Conservation (phyloP, 2,888 invertebrate genomes). For the Alsophila aescularia region DNA sequence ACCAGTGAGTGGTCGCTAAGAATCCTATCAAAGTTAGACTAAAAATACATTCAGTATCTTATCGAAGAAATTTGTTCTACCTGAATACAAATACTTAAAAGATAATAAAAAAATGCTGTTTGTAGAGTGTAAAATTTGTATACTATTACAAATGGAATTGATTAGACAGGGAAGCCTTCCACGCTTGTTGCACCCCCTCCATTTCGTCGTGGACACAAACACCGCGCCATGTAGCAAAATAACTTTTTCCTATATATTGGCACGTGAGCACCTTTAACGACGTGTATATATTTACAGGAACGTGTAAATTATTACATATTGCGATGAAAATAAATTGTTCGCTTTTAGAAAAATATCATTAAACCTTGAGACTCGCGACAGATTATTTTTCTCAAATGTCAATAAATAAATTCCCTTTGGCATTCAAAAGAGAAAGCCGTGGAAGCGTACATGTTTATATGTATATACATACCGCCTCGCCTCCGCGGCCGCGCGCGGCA, state of each 20-base stretch:
- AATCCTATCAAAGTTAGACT: background rate
- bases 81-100: too few relatives aligned
- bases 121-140: too few relatives aligned
- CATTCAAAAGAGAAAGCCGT: background rate
- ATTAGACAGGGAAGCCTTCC: too few relatives aligned
- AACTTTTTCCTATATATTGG: too few relatives aligned
- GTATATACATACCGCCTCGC: background rate
- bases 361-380: constrained; percentile 16
- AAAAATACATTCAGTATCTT: background rate
- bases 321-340: background rate
- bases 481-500: background rate
- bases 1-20: background rate
- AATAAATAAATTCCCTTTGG: constrained; percentile 19
- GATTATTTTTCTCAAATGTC: constrained; percentile 14
- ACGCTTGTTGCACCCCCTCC: too few relatives aligned
- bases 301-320: background rate
- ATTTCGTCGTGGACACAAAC: too few relatives aligned
- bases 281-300: background rate
- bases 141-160: too few relatives aligned
- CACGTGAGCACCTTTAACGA: background rate
- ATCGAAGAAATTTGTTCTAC: too few relatives aligned
- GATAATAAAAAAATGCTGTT: too few relatives aligned
- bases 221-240: too few relatives aligned
- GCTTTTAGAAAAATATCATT: constrained; percentile 17
- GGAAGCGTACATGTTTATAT: constrained; percentile 8